Base-by-base conservation (phyloP, 2,888 invertebrate genomes). In the Chesias legatella region DNA sequence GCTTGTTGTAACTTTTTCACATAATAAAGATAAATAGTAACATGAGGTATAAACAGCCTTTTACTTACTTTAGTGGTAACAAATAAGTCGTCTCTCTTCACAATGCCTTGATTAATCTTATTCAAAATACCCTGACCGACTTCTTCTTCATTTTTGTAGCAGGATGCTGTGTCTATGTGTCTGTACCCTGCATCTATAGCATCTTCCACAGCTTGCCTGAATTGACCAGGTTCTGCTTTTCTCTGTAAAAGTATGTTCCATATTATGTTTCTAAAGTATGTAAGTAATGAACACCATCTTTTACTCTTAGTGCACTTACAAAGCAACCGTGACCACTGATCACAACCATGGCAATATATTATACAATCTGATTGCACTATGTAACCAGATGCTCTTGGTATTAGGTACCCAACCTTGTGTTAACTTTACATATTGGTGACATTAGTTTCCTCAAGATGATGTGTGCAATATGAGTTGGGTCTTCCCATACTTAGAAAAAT, bases 81-180 rank as follows among this genome's bases (percentile, higher is more conserved):
- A 71, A 90, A 90, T 7, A 90, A 48, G 8, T 90, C 82, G 4
- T 88, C 79, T 34, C 90, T 72, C 6, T 68, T 82, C 0, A 90
- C 79, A 0, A 73, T 50, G 1, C 89, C 89, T 27, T 81, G 70
- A 10, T 80, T 71, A 2, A 90, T 89, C 55, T 88, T 88, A 20
- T 79, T 80, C 9, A 63, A 59, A 4, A 90, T 82, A 0, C 67
- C 90, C 43, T 73, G 66, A 0, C 90, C 90, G 0, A 90, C 78
- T 58, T 89, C 88, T 21, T 68, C 73, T 51, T 90, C 90, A 52
- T 90, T 90, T 7, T 68, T 58, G 48, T 90, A 90, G 23, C 61
- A 60, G 1, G 78, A 60, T 3, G 90, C 90, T 0, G 90, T 90
- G 51, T 90, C 90, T 31, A 90, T 89, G 49, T 88, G 89, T 8